Evolutionary conservation across 1,140 invertebrate species (phyloP), one percentile per base, ranked within the genome.

Genomic region (Manduca sexta): DNA sequence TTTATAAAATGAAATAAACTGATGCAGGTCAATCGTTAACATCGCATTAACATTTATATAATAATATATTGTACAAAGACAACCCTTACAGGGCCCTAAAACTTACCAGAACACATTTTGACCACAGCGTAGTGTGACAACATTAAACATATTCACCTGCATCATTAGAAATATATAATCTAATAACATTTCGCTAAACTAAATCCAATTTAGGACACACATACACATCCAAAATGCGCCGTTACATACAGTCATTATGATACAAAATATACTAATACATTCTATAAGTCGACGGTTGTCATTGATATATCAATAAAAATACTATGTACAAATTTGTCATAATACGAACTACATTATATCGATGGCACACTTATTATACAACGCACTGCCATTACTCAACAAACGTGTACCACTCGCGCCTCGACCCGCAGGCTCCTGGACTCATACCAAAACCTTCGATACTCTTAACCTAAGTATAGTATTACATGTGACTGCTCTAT

Each of bases 351-450:
- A 69, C 18, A 58, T 40, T 47, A 49, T 66, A 74, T 45, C 51
- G 62, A 84, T 84, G 80, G 80, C 80, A 84, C 80, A 64, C 73
- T 79, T 77, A 72, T 70, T 76, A 78, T 64, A 73, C 61, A 79
- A 79, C 69, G 64, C 56, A 62, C 21, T 8, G 21, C 21, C 21
- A 26, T 26, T 26, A 3, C 21, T 26, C 21, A 3, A 26, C 4
- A 26, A 26, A 26, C 8, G 8, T 26, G 8, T 26, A 5, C 8
- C 8, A 3, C 21, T 5, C 21, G 4, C 21, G 21, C 21, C 21
- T 26, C 21, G 4, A 26, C 21, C 21, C 4, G 21, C 4, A 8
- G 21, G 21, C 21, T 5, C 21, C 4, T 8, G 8, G 4, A 26
- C 21, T 26, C 21, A 8, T 3, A 26, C 8, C 21, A n/a, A n/a